Conservation (phyloP, 2,888 invertebrate species). For the Microctonus brassicae region DNA sequence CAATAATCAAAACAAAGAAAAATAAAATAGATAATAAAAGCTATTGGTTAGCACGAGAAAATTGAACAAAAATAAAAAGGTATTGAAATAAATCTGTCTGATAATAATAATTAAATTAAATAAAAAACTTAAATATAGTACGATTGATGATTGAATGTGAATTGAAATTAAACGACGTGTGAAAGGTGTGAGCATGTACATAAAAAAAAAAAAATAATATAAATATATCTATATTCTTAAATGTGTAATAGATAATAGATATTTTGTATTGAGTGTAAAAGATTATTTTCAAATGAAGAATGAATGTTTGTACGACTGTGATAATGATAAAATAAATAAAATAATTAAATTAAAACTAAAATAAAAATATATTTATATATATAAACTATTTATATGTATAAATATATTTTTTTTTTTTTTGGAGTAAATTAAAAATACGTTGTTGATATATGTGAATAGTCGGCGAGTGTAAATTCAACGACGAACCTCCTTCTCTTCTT, state of each 20-base stretch:
- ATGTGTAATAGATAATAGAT: neutral
- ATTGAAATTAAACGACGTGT: conserved; percentile 1
- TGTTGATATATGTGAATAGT: conserved; percentile 26
- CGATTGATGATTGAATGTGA: conserved; percentile 14
- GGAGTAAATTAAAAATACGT: neutral
- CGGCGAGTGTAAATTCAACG: conserved; percentile 40
- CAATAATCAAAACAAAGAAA: neutral
- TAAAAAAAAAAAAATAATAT: conserved; percentile 13
- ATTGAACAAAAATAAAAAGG: neutral
- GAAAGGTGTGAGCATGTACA: conserved; percentile 1
- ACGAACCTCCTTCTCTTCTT: conserved; percentile 31
- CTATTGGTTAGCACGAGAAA: neutral
- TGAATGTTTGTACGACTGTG: conserved; percentile 23
- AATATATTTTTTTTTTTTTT: neutral
- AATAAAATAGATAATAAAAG: neutral
- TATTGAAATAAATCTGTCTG: neutral
- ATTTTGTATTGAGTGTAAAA: neutral
- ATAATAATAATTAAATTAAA: neutral
- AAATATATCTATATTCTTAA: neutral
- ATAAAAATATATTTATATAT: neutral
- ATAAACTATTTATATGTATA: neutral
- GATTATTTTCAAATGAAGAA: conserved; percentile 6
- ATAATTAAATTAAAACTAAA: no score
- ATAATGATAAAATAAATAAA: conserved; percentile 10
- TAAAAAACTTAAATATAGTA: neutral